Base-by-base conservation (phyloP, 1,140 invertebrate species). In the Callitettix versicolor region DNA sequence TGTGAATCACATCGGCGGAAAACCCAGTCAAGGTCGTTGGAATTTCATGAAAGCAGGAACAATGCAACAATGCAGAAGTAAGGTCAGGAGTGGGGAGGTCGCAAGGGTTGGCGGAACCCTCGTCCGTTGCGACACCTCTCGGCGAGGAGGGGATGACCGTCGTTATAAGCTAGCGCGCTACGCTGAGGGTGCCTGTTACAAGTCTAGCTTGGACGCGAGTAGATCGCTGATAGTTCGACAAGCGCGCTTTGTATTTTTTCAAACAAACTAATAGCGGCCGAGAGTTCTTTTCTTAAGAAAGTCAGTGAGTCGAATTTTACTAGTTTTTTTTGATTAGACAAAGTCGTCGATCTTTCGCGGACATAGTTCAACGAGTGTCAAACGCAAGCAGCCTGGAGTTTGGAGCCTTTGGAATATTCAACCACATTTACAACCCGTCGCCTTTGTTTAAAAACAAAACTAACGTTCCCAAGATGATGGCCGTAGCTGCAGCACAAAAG, bases 401-500 rank as follows among this genome's bases (percentile, higher is more conserved):
- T 44, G 46, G 58, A 51, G 60, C 60, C 21, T 62, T 59, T 56
- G 58, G 60, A 41, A 48, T 62, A 33, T 50, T 58, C 15, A 56
- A 30, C 40, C 51, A 62, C 50, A 52, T 42, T 38, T 56, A 53
- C 59, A 38, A 47, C 36, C 52, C 52, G 21, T 20, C 24, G 15
- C 5, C n/a, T 46, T 30, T 9, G n/a, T 15, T 38, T 38, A 24
- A 20, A n/a, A 18, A 17, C 47, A 20, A 24, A 24, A 14, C 20
- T 21, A 21, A 40, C 48, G 12, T 30, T 21, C 15, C 33, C 54
- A 65, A 65, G 58, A 83, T 77, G 76, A 88, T 88, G 81, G 85
- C 86, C 69, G 85, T 90, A 65, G 86, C 86, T 69, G 86, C 86
- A 68, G 87, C 87, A 47, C 86, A 89, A 74, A 90, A 90, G 73